phyloP scores from a whole-genome alignment of 2,797 vertebrate species.

The Simalia tracyae region DNA sequence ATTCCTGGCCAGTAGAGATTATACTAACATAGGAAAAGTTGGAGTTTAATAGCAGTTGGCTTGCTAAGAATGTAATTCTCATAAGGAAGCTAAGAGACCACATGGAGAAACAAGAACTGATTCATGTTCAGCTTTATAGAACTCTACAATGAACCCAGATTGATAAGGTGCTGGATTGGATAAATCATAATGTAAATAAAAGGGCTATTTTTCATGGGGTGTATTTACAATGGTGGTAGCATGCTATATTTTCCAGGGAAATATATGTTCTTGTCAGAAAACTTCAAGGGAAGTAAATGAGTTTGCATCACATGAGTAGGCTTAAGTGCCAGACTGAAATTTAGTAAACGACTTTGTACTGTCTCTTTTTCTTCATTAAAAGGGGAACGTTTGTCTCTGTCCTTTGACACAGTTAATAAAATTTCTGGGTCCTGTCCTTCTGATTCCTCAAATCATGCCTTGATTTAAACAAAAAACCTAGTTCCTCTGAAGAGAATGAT shows the following conservation, averaged over 20 bases:
- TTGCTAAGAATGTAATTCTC: conserved; percentile 62
- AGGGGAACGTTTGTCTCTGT: conserved; percentile 65
- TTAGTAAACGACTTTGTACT: conserved; percentile 74
- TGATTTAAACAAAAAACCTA: neutral
- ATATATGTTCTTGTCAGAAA: conserved; percentile 79
- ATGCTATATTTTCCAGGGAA: conserved; percentile 72
- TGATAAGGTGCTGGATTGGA: conserved; percentile 62
- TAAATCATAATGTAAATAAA: conserved; percentile 75
- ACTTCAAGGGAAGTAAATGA: conserved; percentile 77
- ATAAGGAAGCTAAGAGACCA: conserved; percentile 50
- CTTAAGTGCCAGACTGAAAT: conserved; percentile 75
- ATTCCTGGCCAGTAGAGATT: conserved; percentile 37
- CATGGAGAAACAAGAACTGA: conserved; percentile 56
- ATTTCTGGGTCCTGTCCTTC: conserved; percentile 35
- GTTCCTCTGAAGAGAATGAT: neutral
- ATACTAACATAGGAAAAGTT: conserved; percentile 44
- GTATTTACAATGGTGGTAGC: conserved; percentile 74
- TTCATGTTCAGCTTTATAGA: conserved; percentile 65
- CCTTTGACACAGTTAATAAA: conserved; percentile 59
- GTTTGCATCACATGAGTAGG: conserved; percentile 75
- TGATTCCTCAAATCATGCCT: neutral
- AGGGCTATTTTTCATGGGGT: conserved; percentile 69
- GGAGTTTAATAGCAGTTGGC: conserved; percentile 59
- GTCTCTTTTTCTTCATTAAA: conserved; percentile 74
- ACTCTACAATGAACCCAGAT: conserved; percentile 60